phyloP scores from a whole-genome alignment of 2,113 vertebrate genomes.

The Platichthys flesus region DNA sequence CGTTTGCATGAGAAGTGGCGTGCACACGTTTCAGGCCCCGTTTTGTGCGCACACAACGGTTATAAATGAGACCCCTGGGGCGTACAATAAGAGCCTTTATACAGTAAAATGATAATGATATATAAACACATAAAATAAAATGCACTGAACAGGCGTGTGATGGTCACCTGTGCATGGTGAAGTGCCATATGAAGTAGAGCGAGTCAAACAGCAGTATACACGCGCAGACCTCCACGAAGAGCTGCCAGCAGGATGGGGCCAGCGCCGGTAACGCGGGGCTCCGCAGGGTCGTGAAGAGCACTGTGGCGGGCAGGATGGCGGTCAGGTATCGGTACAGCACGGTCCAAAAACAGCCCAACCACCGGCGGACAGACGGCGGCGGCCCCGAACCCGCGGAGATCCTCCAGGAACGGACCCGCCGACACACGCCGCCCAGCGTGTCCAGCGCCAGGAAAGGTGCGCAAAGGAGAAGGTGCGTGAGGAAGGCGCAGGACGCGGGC shows the following conservation, averaged over 20 bases:
- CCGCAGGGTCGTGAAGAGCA: slow-evolving; percentile 52
- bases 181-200: slow-evolving; percentile 77
- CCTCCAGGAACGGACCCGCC: slow-evolving; percentile 63
- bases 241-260: slow-evolving; percentile 69
- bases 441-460: slow-evolving; percentile 77
- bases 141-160: background rate
- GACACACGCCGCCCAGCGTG: slow-evolving; percentile 44
- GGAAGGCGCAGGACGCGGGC: slow-evolving; percentile 64
- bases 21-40: no score
- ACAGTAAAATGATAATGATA: background rate
- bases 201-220: slow-evolving; percentile 80
- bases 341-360: slow-evolving; percentile 66
- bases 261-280: slow-evolving; percentile 26
- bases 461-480: slow-evolving; percentile 73
- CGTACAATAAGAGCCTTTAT: no score
- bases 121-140: background rate
- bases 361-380: slow-evolving; percentile 32
- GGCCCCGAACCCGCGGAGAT: slow-evolving; percentile 40
- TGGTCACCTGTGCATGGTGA: slow-evolving; percentile 78
- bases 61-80: no score
- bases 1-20: no score
- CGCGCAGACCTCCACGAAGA: slow-evolving; percentile 63
- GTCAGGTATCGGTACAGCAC: slow-evolving; percentile 64
- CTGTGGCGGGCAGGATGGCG: slow-evolving; percentile 66
- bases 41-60: no score